Percentiles rank a stretch among this genome's conserved stretches.
phyloP scores from a whole-genome alignment of 1,140 invertebrate species.

The Nephotettix cincticeps region DNA sequence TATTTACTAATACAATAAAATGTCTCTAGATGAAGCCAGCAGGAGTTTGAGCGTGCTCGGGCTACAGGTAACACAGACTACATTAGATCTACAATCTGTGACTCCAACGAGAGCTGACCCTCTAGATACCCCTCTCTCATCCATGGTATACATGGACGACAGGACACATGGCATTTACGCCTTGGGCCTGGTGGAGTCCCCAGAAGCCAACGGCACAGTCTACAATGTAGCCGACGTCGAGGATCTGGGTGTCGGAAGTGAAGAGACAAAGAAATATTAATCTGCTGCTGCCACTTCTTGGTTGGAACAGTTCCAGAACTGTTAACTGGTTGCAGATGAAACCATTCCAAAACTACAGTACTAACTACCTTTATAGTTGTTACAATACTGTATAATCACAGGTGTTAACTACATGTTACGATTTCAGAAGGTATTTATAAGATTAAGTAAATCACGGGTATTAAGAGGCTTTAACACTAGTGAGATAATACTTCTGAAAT shows the following conservation, averaged over 20 bases:
- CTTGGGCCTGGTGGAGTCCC: slow-evolving; percentile 5
- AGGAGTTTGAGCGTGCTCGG: background rate
- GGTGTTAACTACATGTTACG: no score
- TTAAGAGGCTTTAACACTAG: no score
- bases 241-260: background rate
- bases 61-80: background rate
- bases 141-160: slow-evolving; percentile 15
- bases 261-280: background rate
- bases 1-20: background rate
- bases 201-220: background rate
- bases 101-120: background rate
- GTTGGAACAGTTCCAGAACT: no score
- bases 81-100: background rate
- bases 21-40: background rate
- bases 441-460: no score
- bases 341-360: no score
- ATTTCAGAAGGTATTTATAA: no score
- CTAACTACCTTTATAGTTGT: no score
- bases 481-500: no score
- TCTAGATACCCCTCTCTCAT: background rate
- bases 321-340: no score
- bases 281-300: no score
- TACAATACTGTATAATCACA: no score
- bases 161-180: background rate
- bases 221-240: background rate